phyloP scores from a whole-genome alignment of 2,113 vertebrate species.

The Chauna torquata region DNA sequence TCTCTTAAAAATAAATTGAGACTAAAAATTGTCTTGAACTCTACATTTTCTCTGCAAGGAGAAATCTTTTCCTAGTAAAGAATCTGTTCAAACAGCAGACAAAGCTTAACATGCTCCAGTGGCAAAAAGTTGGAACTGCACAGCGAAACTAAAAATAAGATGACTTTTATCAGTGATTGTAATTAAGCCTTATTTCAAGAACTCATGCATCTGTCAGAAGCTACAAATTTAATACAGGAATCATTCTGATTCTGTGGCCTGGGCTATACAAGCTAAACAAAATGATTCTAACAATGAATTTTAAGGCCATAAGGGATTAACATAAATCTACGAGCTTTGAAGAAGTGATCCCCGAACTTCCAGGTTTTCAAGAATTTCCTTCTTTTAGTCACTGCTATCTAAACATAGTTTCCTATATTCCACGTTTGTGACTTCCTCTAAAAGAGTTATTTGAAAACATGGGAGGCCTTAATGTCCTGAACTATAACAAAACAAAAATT shows the following conservation, averaged over 20 bases:
- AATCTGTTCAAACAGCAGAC: not conserved
- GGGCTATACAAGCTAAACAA: not conserved
- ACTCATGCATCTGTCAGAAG: not conserved
- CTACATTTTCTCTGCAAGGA: not conserved
- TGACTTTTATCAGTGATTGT: not conserved
- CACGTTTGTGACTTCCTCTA: not conserved
- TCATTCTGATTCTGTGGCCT: not conserved
- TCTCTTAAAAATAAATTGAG: not conserved
- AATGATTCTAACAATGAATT: not conserved
- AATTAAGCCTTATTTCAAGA: not conserved
- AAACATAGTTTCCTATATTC: not conserved
- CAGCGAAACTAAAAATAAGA: not conserved
- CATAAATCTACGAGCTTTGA: not conserved
- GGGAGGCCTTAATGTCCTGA: not conserved
- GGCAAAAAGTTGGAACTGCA: not conserved
- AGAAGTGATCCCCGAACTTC: not conserved
- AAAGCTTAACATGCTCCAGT: not conserved
- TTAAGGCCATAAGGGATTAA: not conserved
- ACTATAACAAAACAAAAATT: not conserved
- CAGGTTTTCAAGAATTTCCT: slow-evolving; percentile 11
- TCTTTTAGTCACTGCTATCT: not conserved
- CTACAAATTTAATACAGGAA: not conserved
- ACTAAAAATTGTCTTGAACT: not conserved
- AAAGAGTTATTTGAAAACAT: not conserved
- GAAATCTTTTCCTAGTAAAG: not conserved